phyloP scores from a whole-genome alignment of 2,888 invertebrate species.

The Thereva nobilitata region DNA sequence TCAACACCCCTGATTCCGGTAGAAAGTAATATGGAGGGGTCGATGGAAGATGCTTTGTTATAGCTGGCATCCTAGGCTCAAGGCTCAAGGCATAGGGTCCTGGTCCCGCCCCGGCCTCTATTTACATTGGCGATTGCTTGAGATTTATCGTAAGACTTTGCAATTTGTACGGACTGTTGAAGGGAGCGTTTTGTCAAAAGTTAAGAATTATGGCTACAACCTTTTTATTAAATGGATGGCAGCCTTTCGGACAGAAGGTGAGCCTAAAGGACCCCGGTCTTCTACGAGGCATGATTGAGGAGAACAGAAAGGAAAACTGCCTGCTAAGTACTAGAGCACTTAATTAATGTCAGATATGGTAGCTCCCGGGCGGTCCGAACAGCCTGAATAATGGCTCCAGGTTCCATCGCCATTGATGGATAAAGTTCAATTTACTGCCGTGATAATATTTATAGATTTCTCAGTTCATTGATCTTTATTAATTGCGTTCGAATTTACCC shows the following conservation, averaged over 20 bases:
- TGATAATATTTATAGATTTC: too few species aligned
- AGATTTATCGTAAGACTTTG: slow-evolving; percentile 33
- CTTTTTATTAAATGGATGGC: slow-evolving; percentile 27
- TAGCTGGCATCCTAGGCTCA: slow-evolving; percentile 12
- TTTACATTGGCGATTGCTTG: slow-evolving; percentile 23
- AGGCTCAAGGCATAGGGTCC: background rate
- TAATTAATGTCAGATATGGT: slow-evolving; percentile 21
- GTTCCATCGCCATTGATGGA: too few species aligned
- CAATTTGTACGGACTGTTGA: slow-evolving; percentile 29
- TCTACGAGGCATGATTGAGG: background rate
- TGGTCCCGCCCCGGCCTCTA: slow-evolving; percentile 10
- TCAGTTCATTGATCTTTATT: too few species aligned
- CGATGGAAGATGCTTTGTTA: slow-evolving; percentile 6
- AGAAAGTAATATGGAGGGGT: slow-evolving; percentile 4
- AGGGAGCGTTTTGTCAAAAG: slow-evolving; percentile 31
- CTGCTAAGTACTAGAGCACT: slow-evolving; percentile 7
- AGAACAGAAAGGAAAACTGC: slow-evolving; percentile 9
- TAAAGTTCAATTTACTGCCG: too few species aligned
- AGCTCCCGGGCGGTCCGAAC: too few species aligned
- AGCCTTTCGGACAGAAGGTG: slow-evolving; percentile 20
- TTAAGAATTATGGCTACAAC: slow-evolving; percentile 32
- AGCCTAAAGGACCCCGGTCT: background rate
- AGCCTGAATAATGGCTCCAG: too few species aligned
- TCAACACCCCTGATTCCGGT: slow-evolving; percentile 7
- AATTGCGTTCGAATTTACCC: too few species aligned